Percentiles rank a stretch among this genome's conserved stretches.
Evolutionary conservation across 2,797 vertebrate genomes (phyloP).

Genomic region (Xiphophorus birchmanni): DNA sequence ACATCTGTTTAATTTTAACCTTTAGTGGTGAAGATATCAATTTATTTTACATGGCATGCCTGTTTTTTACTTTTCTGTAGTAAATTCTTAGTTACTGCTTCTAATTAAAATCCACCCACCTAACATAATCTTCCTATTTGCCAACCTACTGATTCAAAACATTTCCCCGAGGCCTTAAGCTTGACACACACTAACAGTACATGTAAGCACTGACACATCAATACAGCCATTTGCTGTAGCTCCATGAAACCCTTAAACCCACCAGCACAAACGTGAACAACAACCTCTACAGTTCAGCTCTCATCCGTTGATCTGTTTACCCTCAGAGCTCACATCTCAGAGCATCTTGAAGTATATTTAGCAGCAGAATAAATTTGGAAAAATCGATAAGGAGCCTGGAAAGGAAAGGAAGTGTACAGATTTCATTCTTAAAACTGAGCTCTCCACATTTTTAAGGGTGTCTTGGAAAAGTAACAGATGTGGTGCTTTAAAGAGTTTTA

Average conservation of each 20-base stretch:
- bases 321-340: constrained; percentile 23
- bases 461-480: constrained; percentile 19
- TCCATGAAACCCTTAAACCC: constrained; percentile 9
- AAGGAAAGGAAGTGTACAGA: constrained; percentile 28
- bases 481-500: constrained; percentile 20
- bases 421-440: constrained; percentile 38
- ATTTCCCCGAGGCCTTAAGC: neutral
- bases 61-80: constrained; percentile 9
- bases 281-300: constrained; percentile 21
- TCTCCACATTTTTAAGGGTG: constrained; percentile 10
- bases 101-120: constrained; percentile 19
- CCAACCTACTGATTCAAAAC: constrained; percentile 15
- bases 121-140: constrained; percentile 24
- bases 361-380: constrained; percentile 61
- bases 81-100: constrained; percentile 18
- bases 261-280: constrained; percentile 33
- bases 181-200: constrained; percentile 13
- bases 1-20: constrained; percentile 17
- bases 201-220: constrained; percentile 23
- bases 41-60: constrained; percentile 5
- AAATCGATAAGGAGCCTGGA: constrained; percentile 65
- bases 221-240: constrained; percentile 23
- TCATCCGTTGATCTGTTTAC: constrained; percentile 44
- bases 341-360: constrained; percentile 59
- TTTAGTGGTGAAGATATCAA: neutral